phyloP scores from a whole-genome alignment of 2,797 vertebrate species.

The Sciaenops ocellatus region DNA sequence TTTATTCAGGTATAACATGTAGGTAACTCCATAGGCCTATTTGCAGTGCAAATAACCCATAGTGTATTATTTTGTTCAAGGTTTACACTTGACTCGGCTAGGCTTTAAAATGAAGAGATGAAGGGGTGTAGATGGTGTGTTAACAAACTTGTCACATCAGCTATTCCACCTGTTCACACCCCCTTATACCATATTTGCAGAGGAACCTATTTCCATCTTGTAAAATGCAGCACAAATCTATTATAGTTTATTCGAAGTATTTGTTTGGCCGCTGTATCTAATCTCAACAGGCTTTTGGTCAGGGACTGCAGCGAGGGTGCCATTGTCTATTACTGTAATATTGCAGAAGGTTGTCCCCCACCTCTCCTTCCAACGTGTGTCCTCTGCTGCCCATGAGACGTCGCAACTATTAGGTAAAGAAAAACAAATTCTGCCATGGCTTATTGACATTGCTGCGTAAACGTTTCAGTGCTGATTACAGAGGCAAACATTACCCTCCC shows the following conservation, averaged over 20 bases:
- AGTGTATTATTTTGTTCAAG: slow-evolving; percentile 30
- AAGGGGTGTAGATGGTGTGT: slow-evolving; percentile 4
- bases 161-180: slow-evolving; percentile 33
- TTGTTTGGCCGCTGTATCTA: background rate
- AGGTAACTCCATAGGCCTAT: slow-evolving; percentile 41
- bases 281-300: slow-evolving; percentile 30
- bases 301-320: background rate
- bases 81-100: slow-evolving; percentile 23
- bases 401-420: slow-evolving; percentile 52
- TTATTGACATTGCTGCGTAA: slow-evolving; percentile 67
- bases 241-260: slow-evolving; percentile 5
- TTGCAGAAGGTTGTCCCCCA: slow-evolving; percentile 13
- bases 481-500: slow-evolving; percentile 70
- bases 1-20: slow-evolving; percentile 61
- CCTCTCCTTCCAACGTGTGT: slow-evolving; percentile 14
- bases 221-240: slow-evolving; percentile 12
- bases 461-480: slow-evolving; percentile 65
- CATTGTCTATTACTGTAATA: slow-evolving; percentile 29
- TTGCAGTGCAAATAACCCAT: slow-evolving; percentile 62
- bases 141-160: slow-evolving; percentile 22
- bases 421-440: slow-evolving; percentile 56
- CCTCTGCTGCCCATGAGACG: slow-evolving; percentile 36
- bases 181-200: slow-evolving; percentile 4
- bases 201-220: background rate
- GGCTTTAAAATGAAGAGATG: slow-evolving; percentile 15